These are phyloP conservation scores for Tachina fera DNA, from an alignment of 2,888 invertebrate species.

Conservation along the genomic window DNA sequence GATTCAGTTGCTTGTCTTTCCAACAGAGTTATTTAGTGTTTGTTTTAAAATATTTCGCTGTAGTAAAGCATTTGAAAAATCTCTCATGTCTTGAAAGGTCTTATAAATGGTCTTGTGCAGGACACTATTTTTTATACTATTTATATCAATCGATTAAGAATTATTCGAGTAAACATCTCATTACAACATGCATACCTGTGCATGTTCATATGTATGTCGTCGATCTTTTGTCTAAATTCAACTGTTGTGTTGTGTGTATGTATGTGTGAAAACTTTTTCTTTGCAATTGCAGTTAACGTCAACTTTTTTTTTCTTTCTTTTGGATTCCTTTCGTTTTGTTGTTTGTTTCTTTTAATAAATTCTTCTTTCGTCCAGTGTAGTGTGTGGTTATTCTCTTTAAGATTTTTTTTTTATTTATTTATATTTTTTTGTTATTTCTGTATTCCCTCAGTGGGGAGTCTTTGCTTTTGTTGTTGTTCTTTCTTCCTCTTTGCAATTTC, in stretches of 20 bases:
- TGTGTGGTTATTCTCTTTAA: constrained; percentile 12
- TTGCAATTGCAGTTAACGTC: constrained; percentile 56
- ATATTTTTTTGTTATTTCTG: constrained; percentile 26
- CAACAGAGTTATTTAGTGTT: too few relatives aligned
- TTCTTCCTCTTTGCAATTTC: constrained; percentile 43
- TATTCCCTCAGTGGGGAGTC: constrained; percentile 64
- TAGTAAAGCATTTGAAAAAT: too few relatives aligned
- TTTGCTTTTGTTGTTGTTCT: constrained; percentile 55
- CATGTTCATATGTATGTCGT: not conserved
- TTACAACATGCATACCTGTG: not conserved
- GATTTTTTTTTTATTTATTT: not conserved
- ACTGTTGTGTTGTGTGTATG: not conserved
- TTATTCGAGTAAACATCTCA: not conserved
- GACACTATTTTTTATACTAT: too few relatives aligned
- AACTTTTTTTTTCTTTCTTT: constrained; percentile 38
- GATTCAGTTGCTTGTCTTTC: too few relatives aligned
- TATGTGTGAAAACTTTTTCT: constrained; percentile 5
- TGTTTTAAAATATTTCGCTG: too few relatives aligned
- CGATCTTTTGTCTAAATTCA: not conserved
- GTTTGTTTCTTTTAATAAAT: constrained; percentile 29
- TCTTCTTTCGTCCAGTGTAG: constrained; percentile 61
- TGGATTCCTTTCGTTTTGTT: constrained; percentile 36
- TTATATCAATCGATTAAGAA: not conserved
- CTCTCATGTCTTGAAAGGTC: too few relatives aligned
- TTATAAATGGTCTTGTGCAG: too few relatives aligned